Evolutionary conservation across 2,888 invertebrate species (phyloP).

Genomic region (Melinaea marsaeus): DNA sequence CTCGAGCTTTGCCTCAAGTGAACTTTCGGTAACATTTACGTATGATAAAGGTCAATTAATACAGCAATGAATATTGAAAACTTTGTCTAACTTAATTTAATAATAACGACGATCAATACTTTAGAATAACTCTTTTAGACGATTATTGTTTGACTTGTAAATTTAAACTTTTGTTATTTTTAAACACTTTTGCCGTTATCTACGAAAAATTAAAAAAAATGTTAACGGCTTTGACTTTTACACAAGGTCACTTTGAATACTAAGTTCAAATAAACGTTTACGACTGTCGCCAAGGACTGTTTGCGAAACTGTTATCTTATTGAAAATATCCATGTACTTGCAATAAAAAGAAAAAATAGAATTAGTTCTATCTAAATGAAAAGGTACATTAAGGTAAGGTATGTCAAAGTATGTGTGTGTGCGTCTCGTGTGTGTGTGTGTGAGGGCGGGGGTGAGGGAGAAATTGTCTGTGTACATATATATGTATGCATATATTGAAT

Average conservation of each 20-base stretch:
- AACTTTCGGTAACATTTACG: slow-evolving; percentile 28
- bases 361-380: too few relatives aligned
- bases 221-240: not conserved
- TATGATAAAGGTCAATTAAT: slow-evolving; percentile 9
- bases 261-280: too few relatives aligned
- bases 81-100: not conserved
- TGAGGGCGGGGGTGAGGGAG: too few relatives aligned
- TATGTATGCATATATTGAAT: not conserved
- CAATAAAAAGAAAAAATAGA: too few relatives aligned
- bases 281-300: too few relatives aligned
- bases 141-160: not conserved
- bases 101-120: slow-evolving; percentile 1
- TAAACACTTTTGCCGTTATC: not conserved
- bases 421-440: too few relatives aligned
- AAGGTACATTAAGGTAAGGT: too few relatives aligned
- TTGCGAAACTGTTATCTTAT: too few relatives aligned
- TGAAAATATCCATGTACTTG: too few relatives aligned
- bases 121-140: not conserved
- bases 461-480: too few relatives aligned
- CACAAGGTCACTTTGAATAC: not conserved
- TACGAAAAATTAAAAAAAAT: not conserved
- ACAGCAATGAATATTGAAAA: not conserved
- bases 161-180: not conserved
- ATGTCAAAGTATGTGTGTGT: too few relatives aligned
- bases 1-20: slow-evolving; percentile 31